These are phyloP conservation scores for Sebastes kiyomatsui DNA, from an alignment of 2,797 vertebrate species.

Conservation along the genomic window DNA sequence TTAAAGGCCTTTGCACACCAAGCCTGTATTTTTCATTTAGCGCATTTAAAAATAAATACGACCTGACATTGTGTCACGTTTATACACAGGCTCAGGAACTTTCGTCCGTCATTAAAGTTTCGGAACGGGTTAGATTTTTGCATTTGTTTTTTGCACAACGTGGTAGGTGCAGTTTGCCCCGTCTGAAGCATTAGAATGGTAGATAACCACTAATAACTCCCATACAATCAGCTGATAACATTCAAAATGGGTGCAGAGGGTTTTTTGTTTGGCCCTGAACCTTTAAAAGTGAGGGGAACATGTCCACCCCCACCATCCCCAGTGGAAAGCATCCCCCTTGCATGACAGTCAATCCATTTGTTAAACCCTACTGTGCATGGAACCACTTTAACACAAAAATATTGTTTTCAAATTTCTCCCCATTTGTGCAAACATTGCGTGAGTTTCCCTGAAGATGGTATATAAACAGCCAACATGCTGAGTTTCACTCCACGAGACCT, in stretches of 20 bases:
- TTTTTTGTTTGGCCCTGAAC: background rate
- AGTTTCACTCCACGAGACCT: slow-evolving; percentile 27
- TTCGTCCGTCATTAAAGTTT: no score
- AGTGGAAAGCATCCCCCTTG: background rate
- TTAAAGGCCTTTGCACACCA: no score
- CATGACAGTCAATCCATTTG: background rate
- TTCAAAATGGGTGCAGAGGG: background rate
- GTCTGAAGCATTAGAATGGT: background rate
- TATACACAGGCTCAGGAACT: no score
- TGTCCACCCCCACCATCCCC: background rate
- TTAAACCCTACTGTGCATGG: background rate
- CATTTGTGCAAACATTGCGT: background rate
- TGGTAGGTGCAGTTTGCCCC: background rate
- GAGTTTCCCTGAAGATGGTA: slow-evolving; percentile 16
- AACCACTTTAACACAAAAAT: slow-evolving; percentile 3
- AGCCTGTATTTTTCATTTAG: no score
- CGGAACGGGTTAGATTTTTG: no score
- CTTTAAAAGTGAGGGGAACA: background rate
- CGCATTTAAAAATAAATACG: no score
- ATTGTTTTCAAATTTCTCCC: background rate
- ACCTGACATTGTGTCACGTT: no score
- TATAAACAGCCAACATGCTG: slow-evolving; percentile 32
- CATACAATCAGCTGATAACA: background rate
- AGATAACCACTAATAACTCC: background rate
- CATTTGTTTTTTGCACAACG: background rate